phyloP scores from a whole-genome alignment of 2,888 invertebrate genomes.

The Brenthis hecate region DNA sequence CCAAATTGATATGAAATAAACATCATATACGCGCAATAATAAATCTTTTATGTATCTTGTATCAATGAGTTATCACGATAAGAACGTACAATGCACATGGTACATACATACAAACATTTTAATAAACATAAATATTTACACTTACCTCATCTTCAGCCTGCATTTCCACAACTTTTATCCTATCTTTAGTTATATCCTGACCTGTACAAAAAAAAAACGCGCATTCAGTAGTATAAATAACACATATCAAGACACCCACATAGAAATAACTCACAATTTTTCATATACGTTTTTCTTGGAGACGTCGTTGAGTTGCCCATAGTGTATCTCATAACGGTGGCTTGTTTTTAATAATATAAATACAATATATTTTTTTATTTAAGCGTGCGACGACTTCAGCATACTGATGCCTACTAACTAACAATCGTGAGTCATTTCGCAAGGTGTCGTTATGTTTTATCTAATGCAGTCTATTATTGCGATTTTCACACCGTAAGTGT shows the following conservation, averaged over 20 bases:
- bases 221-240: slow-evolving; percentile 38
- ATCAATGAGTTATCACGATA: background rate
- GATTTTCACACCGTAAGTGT: slow-evolving; percentile 47
- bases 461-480: slow-evolving; percentile 55
- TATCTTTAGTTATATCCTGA: slow-evolving; percentile 79
- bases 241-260: slow-evolving; percentile 20
- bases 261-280: slow-evolving; percentile 69
- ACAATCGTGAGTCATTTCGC: slow-evolving; percentile 62
- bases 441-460: slow-evolving; percentile 76
- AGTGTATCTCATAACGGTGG: slow-evolving; percentile 62
- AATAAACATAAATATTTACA: slow-evolving; percentile 13
- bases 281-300: slow-evolving; percentile 54
- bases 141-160: slow-evolving; percentile 75
- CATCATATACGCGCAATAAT: too few species aligned
- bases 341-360: slow-evolving; percentile 40
- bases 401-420: slow-evolving; percentile 70
- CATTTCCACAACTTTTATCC: slow-evolving; percentile 76
- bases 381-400: slow-evolving; percentile 57
- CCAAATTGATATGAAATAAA: too few species aligned
- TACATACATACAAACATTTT: background rate
- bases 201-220: slow-evolving; percentile 62
- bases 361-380: slow-evolving; percentile 30
- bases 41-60: too few species aligned
- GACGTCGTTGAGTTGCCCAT: slow-evolving; percentile 68
- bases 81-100: background rate